Conservation (phyloP, 2,888 invertebrate genomes). For the Gasteruption jaculator region DNA sequence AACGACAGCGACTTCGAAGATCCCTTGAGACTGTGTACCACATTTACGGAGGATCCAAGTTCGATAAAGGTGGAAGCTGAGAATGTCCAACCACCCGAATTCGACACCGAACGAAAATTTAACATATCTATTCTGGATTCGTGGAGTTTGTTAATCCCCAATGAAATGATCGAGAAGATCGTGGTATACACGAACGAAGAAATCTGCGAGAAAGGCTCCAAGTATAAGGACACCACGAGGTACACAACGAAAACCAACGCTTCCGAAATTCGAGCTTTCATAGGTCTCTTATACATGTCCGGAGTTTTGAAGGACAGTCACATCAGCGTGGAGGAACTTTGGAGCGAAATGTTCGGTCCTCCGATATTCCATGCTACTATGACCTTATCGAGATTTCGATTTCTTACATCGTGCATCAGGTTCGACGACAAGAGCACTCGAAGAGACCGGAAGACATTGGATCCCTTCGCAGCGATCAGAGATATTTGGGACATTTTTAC, state of each 20-base stretch:
- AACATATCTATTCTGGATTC: constrained; percentile 14
- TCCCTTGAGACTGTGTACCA: too few relatives aligned
- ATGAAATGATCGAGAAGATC: constrained; percentile 11
- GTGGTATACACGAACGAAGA: constrained; percentile 11
- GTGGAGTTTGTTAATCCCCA: constrained; percentile 15
- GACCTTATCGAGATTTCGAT: constrained; percentile 11
- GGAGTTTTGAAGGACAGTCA: constrained; percentile 13
- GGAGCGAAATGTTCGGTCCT: constrained; percentile 14
- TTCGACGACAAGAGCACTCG: constrained; percentile 14
- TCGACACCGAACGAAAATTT: constrained; percentile 4
- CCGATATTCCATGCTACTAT: constrained; percentile 15
- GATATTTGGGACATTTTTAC: constrained; percentile 15
- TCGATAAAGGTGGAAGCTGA: too few relatives aligned
- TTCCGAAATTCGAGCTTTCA: constrained; percentile 9
- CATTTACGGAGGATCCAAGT: too few relatives aligned
- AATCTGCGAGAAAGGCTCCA: constrained; percentile 7
- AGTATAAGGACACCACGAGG: constrained; percentile 9
- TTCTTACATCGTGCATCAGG: constrained; percentile 8
- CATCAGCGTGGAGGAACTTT: constrained; percentile 13
- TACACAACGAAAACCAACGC: constrained; percentile 7
- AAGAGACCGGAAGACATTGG: neutral
- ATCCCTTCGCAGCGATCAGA: constrained; percentile 17
- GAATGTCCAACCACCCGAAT: constrained; percentile 7
- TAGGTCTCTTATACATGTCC: constrained; percentile 13
- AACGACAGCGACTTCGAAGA: constrained; percentile 9